Conservation (phyloP, 1,140 invertebrate species). For the Euwallacea similis region DNA sequence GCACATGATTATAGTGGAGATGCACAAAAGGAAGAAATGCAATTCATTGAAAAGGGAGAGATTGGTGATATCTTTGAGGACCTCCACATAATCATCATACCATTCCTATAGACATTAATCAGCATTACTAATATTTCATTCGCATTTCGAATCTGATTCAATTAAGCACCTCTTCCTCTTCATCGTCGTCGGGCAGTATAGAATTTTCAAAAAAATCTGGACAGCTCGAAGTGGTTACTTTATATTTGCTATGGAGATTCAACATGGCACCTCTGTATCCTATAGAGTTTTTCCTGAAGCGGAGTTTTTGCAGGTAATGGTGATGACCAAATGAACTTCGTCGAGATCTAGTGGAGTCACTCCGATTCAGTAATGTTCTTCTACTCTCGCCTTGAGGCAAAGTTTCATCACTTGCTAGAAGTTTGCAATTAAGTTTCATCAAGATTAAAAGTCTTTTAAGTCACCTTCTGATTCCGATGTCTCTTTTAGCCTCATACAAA, state of each 20-base stretch:
- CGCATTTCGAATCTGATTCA: neutral
- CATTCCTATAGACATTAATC: slow-evolving; percentile 64
- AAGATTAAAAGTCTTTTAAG: too few relatives aligned
- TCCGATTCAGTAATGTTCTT: slow-evolving; percentile 22
- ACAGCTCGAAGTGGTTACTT: slow-evolving; percentile 82
- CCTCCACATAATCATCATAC: slow-evolving; percentile 70
- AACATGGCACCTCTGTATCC: slow-evolving; percentile 82
- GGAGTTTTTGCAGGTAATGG: slow-evolving; percentile 74
- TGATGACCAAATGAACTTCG: slow-evolving; percentile 48
- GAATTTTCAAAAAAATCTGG: slow-evolving; percentile 89
- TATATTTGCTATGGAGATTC: slow-evolving; percentile 70
- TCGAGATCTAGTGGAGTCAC: slow-evolving; percentile 33
- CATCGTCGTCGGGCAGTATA: slow-evolving; percentile 80
- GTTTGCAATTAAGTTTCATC: too few relatives aligned
- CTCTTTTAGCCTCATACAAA: slow-evolving; percentile 39
- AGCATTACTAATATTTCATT: neutral
- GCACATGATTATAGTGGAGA: slow-evolving; percentile 83
- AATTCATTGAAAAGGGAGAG: slow-evolving; percentile 76
- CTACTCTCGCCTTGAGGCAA: slow-evolving; percentile 3
- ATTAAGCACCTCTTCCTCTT: slow-evolving; percentile 65
- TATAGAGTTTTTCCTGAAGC: slow-evolving; percentile 76
- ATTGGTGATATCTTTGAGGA: slow-evolving; percentile 74
- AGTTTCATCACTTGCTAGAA: neutral
- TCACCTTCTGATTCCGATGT: neutral
- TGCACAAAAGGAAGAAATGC: slow-evolving; percentile 77